Percentiles rank a stretch among this genome's conserved stretches.
phyloP scores from a whole-genome alignment of 2,888 invertebrate genomes.

The Philereme vetulata region DNA sequence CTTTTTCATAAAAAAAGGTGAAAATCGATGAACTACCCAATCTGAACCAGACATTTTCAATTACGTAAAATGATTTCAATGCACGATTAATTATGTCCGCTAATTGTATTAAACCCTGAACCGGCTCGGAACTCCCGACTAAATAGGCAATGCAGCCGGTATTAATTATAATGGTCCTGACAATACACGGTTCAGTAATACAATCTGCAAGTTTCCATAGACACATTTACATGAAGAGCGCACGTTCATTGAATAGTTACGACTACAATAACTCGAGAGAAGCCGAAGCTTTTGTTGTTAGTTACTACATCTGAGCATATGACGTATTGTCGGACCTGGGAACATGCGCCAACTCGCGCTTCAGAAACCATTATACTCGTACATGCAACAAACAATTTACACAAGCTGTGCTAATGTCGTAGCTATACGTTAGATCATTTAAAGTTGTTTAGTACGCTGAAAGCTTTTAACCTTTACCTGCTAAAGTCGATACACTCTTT shows the following conservation, averaged over 20 bases:
- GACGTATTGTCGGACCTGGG: constrained; percentile 32
- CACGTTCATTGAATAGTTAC: constrained; percentile 37
- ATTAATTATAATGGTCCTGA: constrained; percentile 23
- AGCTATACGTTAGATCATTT: constrained; percentile 12
- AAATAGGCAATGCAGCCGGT: constrained; percentile 27
- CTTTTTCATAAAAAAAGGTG: too few species aligned
- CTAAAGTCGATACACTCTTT: constrained; percentile 9
- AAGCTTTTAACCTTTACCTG: constrained; percentile 11
- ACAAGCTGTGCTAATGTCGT: constrained; percentile 25
- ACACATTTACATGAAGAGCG: constrained; percentile 25
- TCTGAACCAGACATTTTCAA: constrained; percentile 7
- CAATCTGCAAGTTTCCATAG: constrained; percentile 21
- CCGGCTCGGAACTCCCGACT: constrained; percentile 15
- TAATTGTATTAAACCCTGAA: constrained; percentile 16
- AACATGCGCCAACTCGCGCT: constrained; percentile 32
- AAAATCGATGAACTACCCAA: neutral
- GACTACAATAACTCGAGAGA: constrained; percentile 39
- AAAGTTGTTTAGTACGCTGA: constrained; percentile 24
- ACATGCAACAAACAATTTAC: constrained; percentile 22
- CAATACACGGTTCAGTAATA: constrained; percentile 28
- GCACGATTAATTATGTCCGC: constrained; percentile 1
- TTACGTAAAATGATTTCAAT: constrained; percentile 8
- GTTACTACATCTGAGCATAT: constrained; percentile 36
- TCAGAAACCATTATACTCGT: constrained; percentile 23
- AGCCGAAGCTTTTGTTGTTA: constrained; percentile 37